Evolutionary conservation across 1,140 invertebrate species (phyloP), one percentile per base, ranked within the genome.

Genomic region (Lucilia sericata): DNA sequence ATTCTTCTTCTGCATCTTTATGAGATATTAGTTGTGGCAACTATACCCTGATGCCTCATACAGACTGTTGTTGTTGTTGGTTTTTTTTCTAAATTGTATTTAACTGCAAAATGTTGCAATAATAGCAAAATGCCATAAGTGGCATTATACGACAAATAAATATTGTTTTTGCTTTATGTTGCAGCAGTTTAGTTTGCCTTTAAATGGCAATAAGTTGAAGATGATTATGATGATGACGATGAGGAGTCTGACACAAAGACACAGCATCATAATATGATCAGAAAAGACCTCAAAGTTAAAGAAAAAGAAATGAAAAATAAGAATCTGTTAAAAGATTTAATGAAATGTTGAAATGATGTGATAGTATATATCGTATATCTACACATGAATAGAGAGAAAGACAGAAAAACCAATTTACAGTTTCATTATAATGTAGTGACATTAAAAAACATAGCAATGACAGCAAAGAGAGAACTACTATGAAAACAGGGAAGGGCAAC

Each of bases 41-140:
- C 65, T 21, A 70, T 70, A 21, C 8, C 65, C n/a, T 70, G 21
- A 17, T 60, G n/a, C n/a, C 14, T 60, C n/a, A 60, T 60, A n/a
- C 25, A 60, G 17, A 60, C 21, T 19, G 65, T 70, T 25, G 65
- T 70, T 70, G 19, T 70, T 30, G 25, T 30, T 30, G 25, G n/a
- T n/a, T n/a, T 30, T 30, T 60, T 60, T 60, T 17, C 17, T 60
- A 42, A 42, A n/a, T 70, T 70, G 19, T 70, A 9, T 25, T 70
- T 25, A 70, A 12, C 55, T 19, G 21, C 30, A 76, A 42, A 36
- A 76, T 76, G 75, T 78, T 78, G 75, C 75, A 78, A 78, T 78
- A 47, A 47, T 78, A 19, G 75, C 42, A 78, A 70, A 75, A 78
- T 78, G 75, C 75, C 75, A 78, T 78, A 78, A 78, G 42, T 78